Evolutionary conservation across 2,113 vertebrate genomes (phyloP).

Genomic region (Gnathonemus echidnorhynchus): DNA sequence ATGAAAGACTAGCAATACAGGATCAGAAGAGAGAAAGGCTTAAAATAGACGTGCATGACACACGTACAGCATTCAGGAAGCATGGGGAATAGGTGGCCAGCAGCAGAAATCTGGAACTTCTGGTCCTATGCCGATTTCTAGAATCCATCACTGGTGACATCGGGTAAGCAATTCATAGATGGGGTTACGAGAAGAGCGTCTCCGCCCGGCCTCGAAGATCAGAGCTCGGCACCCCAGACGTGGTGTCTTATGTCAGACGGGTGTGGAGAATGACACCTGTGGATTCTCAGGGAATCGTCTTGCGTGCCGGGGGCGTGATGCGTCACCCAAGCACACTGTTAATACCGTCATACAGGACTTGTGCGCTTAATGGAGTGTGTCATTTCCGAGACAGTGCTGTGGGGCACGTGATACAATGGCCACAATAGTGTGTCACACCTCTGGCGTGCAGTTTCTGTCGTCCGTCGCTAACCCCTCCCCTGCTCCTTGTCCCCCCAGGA

Average conservation of each 20-base stretch:
- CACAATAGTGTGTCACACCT: not conserved
- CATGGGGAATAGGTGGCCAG: not conserved
- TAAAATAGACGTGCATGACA: not conserved
- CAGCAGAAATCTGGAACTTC: not conserved
- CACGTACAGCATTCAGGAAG: not conserved
- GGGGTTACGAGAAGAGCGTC: not conserved
- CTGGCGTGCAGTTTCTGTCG: not conserved
- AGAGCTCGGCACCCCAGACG: not conserved
- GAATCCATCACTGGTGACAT: not conserved
- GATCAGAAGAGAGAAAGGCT: not conserved
- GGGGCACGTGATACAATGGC: not conserved
- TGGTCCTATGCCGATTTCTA: not conserved
- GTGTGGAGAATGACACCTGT: not conserved
- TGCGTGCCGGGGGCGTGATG: not conserved
- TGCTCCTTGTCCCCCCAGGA: constrained; percentile 61
- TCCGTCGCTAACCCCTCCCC: not conserved
- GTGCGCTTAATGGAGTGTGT: not conserved
- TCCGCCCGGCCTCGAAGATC: not conserved
- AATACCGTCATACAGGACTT: not conserved
- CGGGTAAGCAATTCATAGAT: not conserved
- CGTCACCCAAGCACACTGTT: not conserved
- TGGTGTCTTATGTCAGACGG: not conserved
- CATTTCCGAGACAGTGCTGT: not conserved
- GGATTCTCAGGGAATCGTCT: not conserved
- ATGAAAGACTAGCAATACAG: not conserved